Evolutionary conservation across 2,888 invertebrate genomes (phyloP).

Genomic region (Andrena hattorfiana): DNA sequence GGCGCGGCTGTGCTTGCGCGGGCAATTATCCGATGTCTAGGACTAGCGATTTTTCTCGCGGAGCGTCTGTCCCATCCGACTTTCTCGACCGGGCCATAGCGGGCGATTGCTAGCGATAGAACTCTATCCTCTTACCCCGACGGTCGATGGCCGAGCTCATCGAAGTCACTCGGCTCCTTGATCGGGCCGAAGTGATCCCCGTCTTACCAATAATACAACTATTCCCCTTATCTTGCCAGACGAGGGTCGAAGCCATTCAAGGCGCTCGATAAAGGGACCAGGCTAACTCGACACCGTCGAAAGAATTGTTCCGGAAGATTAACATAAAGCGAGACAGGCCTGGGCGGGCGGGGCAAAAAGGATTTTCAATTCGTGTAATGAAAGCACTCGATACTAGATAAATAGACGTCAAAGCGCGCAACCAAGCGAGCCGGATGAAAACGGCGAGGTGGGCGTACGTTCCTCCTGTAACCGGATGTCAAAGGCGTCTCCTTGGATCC

Average conservation of each 20-base stretch:
- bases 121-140: background rate
- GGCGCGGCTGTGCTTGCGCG: no score
- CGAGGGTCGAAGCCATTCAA: background rate
- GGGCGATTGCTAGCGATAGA: background rate
- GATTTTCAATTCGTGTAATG: slow-evolving; percentile 56
- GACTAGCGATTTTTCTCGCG: no score
- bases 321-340: slow-evolving; percentile 21
- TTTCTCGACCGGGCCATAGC: background rate
- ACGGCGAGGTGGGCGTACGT: slow-evolving; percentile 18
- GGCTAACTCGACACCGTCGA: background rate
- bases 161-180: background rate
- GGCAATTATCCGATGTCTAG: no score
- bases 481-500: slow-evolving; percentile 34
- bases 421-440: slow-evolving; percentile 14
- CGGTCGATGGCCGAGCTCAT: background rate
- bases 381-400: slow-evolving; percentile 51
- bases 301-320: slow-evolving; percentile 30
- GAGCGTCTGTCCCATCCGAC: background rate
- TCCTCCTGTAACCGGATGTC: slow-evolving; percentile 42
- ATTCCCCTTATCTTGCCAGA: background rate
- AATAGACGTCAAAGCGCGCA: slow-evolving; percentile 51
- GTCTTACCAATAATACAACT: slow-evolving; percentile 1
- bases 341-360: slow-evolving; percentile 10
- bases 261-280: background rate
- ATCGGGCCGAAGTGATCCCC: background rate